Percentiles rank a stretch among this genome's conserved stretches.
These are phyloP conservation scores for Melanerpes formicivorus DNA, from an alignment of 2,113 vertebrate species.

Conservation along the genomic window DNA sequence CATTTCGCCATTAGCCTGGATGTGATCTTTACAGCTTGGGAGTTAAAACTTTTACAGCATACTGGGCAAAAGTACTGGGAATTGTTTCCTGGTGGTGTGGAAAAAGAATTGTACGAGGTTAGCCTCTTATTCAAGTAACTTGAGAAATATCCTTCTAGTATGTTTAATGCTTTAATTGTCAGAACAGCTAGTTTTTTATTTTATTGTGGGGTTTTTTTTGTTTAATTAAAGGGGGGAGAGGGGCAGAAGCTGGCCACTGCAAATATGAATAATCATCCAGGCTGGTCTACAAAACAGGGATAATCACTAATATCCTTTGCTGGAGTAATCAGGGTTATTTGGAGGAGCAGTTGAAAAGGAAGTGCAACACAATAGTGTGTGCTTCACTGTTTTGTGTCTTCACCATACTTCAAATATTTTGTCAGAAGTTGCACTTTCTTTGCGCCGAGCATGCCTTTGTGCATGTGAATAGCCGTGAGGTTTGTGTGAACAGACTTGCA, in stretches of 20 bases:
- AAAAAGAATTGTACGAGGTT: not conserved
- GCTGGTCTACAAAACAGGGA: not conserved
- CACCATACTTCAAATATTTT: not conserved
- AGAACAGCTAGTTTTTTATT: not conserved
- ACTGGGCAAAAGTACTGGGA: constrained; percentile 14
- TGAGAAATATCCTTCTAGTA: not conserved
- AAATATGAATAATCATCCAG: not conserved
- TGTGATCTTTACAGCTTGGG: not conserved
- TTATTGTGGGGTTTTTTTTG: not conserved
- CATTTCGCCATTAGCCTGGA: not conserved
- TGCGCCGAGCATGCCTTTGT: not conserved
- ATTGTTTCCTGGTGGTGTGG: not conserved
- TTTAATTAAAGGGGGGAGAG: not conserved
- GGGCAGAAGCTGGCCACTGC: not conserved
- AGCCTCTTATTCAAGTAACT: not conserved
- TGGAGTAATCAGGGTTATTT: not conserved
- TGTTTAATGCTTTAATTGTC: not conserved
- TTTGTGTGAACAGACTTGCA: not conserved
- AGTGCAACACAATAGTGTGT: not conserved
- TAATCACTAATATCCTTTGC: not conserved
- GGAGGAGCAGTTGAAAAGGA: not conserved
- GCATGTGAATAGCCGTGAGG: rapidly evolving
- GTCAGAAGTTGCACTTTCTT: not conserved
- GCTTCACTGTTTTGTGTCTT: not conserved
- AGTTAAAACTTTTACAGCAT: not conserved